Base-by-base conservation (phyloP, 2,113 vertebrate species). In the Coreoperca whiteheadi region DNA sequence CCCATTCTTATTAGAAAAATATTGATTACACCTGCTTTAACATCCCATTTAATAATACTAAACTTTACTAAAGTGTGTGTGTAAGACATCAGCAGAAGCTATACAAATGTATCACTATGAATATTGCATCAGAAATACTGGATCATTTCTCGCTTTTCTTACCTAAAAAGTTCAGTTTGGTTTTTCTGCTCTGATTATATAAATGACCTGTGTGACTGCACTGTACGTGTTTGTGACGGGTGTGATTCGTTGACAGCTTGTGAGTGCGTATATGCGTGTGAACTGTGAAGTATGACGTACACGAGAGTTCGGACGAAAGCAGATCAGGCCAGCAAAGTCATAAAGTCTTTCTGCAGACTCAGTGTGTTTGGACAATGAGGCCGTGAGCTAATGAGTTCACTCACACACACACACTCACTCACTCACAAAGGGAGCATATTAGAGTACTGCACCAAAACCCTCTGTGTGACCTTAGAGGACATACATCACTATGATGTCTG, bases 281-380 rank as follows among this genome's bases (percentile, higher is more conserved):
- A 34, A 34, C 32, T 70, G 64, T 75, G 56, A 78, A 4, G 34
- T 43, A 7, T 91, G 88, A 83, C 71, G 78, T 61, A 46, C 57
- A n/a, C 48, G 79, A 63, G 77, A 77, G 70, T 83, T 73, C 61
- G 72, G 68, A 71, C 6, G 8, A 79, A 56, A 48, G 67, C 63
- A 18, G 61, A 48, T 57, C 69, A 56, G 57, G 48, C 32, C 28
- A 18, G 54, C 86, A 86, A 90, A 89, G 86, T 91, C 82, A 82
- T 32, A 68, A 41, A 20, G 71, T 65, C 41, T 83, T 91, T 90
- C 64, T 93, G 90, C 86, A 85, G 53, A 90, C 81, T 91, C 83
- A 57, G 84, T 63, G 69, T 70, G 70, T 92, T 89, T 79, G 59
- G 75, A 89, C 86, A 77, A 76, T 28, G 68, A 87, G 73, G 77